These are phyloP conservation scores for Epirrita christyi DNA, from an alignment of 2,888 invertebrate species.

Conservation along the genomic window DNA sequence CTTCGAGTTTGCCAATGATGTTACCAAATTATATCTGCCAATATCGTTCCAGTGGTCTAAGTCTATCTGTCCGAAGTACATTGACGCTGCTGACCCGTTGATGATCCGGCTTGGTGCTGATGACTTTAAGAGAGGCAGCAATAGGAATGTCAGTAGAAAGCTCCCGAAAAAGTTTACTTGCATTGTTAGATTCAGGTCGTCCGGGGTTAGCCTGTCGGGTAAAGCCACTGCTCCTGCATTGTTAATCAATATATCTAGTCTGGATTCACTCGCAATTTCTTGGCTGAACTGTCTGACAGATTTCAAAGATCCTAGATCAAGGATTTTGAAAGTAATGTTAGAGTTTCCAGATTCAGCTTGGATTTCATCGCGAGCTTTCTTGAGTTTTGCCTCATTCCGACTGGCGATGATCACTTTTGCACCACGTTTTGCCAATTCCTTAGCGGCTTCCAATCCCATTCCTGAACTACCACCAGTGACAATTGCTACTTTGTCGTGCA, in stretches of 20 bases:
- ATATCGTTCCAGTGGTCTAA: conserved; percentile 70
- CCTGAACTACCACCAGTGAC: conserved; percentile 76
- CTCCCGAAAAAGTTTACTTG: conserved; percentile 90
- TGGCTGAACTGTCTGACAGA: conserved; percentile 83
- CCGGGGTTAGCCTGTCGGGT: conserved; percentile 80
- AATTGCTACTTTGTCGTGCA: conserved; percentile 69
- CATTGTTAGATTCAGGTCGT: conserved; percentile 87
- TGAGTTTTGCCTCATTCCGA: conserved; percentile 73
- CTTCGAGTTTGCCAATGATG: conserved; percentile 75
- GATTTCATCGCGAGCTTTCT: conserved; percentile 62
- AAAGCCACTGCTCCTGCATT: conserved; percentile 83
- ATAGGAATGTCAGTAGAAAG: conserved; percentile 89
- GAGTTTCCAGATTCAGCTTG: conserved; percentile 59
- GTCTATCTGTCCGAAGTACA: conserved; percentile 74
- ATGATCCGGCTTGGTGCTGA: conserved; percentile 86
- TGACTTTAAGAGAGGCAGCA: conserved; percentile 80
- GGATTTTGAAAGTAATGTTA: conserved; percentile 56
- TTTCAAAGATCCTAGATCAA: conserved; percentile 74
- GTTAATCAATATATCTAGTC: conserved; percentile 82
- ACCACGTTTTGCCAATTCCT: conserved; percentile 72
- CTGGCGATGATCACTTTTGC: conserved; percentile 82
- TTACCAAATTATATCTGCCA: conserved; percentile 57
- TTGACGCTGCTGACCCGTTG: conserved; percentile 86
- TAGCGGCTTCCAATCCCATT: conserved; percentile 73
- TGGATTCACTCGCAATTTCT: conserved; percentile 64